Evolutionary conservation across 2,797 vertebrate genomes (phyloP).

Genomic region (Scolopax bukidnonensis): DNA sequence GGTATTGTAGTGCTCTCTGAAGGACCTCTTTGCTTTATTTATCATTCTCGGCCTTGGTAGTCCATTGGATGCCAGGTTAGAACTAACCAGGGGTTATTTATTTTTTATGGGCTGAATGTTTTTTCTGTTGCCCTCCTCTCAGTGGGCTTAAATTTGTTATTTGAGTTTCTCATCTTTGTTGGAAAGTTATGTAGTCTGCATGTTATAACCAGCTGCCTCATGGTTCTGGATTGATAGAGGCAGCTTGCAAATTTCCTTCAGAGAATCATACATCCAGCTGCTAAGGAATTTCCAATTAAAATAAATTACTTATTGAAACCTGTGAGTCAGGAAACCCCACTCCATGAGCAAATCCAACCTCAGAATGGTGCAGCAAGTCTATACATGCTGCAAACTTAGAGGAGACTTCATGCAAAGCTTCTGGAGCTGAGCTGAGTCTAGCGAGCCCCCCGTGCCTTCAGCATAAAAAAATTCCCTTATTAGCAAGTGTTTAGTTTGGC

Average conservation of each 20-base stretch:
- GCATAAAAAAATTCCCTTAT: not conserved
- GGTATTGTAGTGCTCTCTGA: not conserved
- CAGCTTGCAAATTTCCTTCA: not conserved
- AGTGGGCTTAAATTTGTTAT: not conserved
- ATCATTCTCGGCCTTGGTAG: not conserved
- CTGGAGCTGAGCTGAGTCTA: not conserved
- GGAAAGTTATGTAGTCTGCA: not conserved
- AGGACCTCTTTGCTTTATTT: not conserved
- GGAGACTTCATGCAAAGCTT: not conserved
- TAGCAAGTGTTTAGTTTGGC: constrained; percentile 26
- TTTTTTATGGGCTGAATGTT: not conserved
- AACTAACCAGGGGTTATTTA: not conserved
- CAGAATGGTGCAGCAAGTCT: not conserved
- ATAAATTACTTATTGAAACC: not conserved
- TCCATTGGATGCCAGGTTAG: not conserved
- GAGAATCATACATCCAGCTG: not conserved
- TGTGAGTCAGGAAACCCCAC: not conserved
- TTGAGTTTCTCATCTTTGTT: not conserved
- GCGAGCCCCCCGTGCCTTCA: not conserved
- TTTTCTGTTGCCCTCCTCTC: not conserved
- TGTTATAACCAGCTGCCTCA: not conserved
- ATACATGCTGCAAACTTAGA: not conserved
- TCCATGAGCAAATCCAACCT: not conserved
- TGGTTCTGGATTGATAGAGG: not conserved
- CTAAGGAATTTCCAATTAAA: not conserved